Evolutionary conservation across 2,113 vertebrate genomes (phyloP).

Genomic region (Phalacrocorax pelagicus): DNA sequence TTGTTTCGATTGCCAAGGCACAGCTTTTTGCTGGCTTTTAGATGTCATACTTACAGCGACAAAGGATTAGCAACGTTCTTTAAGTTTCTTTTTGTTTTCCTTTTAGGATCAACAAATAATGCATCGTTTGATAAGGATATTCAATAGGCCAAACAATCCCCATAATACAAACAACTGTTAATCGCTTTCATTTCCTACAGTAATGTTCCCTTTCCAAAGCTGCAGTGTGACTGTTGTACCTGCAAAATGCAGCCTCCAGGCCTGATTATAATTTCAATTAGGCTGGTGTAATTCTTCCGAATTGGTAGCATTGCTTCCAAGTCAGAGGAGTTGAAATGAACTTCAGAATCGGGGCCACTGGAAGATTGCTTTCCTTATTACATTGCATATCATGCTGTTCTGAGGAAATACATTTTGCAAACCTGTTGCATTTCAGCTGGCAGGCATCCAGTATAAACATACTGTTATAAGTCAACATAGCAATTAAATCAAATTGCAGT

Average conservation of each 20-base stretch:
- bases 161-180: not conserved
- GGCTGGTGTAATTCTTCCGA: not conserved
- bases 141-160: constrained; percentile 33
- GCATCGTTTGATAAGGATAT: constrained; percentile 24
- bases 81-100: constrained; percentile 27
- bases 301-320: not conserved
- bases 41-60: not conserved
- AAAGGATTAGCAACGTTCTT: constrained; percentile 18
- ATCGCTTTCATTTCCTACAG: constrained; percentile 20
- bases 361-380: constrained; percentile 25
- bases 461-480: constrained; percentile 59
- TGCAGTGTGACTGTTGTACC: constrained; percentile 15
- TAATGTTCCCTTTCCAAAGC: not conserved
- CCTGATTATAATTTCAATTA: constrained; percentile 43
- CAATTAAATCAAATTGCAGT: constrained; percentile 62
- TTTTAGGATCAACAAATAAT: constrained; percentile 34
- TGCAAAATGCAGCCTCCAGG: constrained; percentile 33
- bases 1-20: not conserved
- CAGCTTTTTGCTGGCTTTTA: not conserved
- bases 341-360: not conserved
- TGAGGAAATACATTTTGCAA: constrained; percentile 32
- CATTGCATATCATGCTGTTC: constrained; percentile 5
- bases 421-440: constrained; percentile 57
- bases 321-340: not conserved
- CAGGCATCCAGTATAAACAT: constrained; percentile 52